Conservation (phyloP, 2,888 invertebrate genomes). For the Mimachlamys varia region DNA sequence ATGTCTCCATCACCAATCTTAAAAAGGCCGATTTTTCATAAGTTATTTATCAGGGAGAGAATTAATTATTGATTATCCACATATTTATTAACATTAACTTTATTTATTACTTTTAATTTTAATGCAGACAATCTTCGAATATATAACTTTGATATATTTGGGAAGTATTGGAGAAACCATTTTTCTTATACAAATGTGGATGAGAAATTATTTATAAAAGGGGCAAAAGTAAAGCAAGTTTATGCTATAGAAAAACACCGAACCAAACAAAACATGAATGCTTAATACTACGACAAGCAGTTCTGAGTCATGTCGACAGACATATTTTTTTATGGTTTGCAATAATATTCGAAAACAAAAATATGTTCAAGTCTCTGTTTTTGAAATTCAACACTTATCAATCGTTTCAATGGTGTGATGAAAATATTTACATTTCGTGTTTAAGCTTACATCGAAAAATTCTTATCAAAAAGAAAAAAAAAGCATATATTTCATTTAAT, state of each 20-base stretch:
- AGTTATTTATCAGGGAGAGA: neutral
- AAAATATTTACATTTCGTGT: neutral
- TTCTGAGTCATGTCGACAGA: too few relatives aligned
- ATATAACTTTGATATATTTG: too few relatives aligned
- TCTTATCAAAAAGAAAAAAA: neutral
- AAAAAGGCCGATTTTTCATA: neutral
- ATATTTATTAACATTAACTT: neutral
- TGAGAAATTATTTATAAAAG: neutral
- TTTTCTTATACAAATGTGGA: neutral
- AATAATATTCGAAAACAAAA: too few relatives aligned
- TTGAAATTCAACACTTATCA: too few relatives aligned
- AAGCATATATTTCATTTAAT: neutral
- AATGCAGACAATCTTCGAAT: neutral
- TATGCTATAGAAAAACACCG: slow-evolving; percentile 28
- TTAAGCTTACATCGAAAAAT: neutral
- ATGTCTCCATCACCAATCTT: neutral
- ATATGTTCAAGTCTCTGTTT: too few relatives aligned
- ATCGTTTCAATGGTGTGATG: too few relatives aligned
- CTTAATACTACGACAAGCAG: neutral
- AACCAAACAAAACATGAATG: neutral
- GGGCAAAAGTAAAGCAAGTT: neutral
- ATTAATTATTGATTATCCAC: neutral
- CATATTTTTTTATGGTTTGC: too few relatives aligned
- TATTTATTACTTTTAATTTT: neutral
- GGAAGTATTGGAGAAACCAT: too few relatives aligned